Base-by-base conservation (phyloP, 2,113 vertebrate genomes). In the Oryzias curvinotus region DNA sequence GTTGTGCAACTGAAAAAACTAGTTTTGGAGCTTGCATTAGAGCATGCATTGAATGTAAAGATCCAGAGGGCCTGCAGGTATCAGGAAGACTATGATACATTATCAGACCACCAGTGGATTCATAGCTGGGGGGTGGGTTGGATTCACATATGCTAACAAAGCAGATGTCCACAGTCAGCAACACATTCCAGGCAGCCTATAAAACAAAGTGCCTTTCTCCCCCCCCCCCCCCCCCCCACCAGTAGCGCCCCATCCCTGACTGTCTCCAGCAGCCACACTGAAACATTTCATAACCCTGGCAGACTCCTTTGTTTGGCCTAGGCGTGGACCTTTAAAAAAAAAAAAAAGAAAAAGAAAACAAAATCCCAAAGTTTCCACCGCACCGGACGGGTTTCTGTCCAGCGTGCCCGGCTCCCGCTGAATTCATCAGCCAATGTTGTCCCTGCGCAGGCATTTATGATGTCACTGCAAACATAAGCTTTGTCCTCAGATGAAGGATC, bases 141-240 rank as follows among this genome's bases (percentile, higher is more conserved):
- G 78, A 82, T 76, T 85, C 86, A 75, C 78, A 72, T 86, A 92
- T 91, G 90, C 87, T 90, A 92, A 93, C 90, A 84, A 85, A 88
- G 85, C 87, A 92, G 89, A 92, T 91, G 92, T 91, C 88, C 82
- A 59, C 83, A 75, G 82, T 83, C 66, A 80, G 80, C 76, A 51
- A 86, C 80, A 83, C 91, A 91, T 91, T 93, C 91, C 89, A 87
- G 83, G 68, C 79, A 73, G 62, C 83, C 81, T 87, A 84, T 88
- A 87, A 91, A 91, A 91, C 92, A 91, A 88, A 87, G 82, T 67
- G 26, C 73, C 85, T 83, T 78, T 84, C 81, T 78, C 67, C 69
- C 77, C 72, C 72, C 21, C 21, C 21, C 21, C 21, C 8, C 30
- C 8, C 5, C 5, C 26, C 5, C 36, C 44, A 85, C 71, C 72